Base-by-base conservation (phyloP, 2,888 invertebrate genomes). In the Epinotia bilunana region DNA sequence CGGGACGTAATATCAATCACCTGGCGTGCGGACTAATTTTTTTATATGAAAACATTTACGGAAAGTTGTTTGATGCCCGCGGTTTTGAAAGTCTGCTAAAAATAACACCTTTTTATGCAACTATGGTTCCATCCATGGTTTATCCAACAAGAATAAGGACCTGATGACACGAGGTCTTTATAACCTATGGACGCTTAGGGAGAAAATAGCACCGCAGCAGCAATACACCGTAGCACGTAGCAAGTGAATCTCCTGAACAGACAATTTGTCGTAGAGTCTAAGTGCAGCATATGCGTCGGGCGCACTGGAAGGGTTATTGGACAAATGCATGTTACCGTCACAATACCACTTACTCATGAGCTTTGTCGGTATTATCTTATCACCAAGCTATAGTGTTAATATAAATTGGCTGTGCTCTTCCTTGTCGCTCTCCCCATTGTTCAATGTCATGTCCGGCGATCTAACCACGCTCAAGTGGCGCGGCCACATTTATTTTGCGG, bases 1-100 rank as follows among this genome's bases (percentile, higher is more conserved):
- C 53, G 65, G 76, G 60, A 69, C 61, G 61, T 72, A 71, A 73
- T 74, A 69, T 64, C 69, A 70, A 72, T 76, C 76, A 76, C 76
- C 76, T 76, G 76, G 69, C 69, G 61, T 60, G 23, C 60, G 60
- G 53, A 55, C 28, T 70, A 53, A 49, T 74, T 60, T 64, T 33
- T 64, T 68, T 73, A 43, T 73, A 73, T 43, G 67, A 73, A 61
- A 39, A 67, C 39, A 53, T 73, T 67, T 23, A 23, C 28, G 28
- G 57, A 46, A n/a, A 28, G 20, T 4, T 55, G 33, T 53, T 57
- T 57, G 16, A 18, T n/a, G 23, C 23, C 13, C n/a, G 28, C 7
- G 16, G 4, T 6, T 63, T 46, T 23, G 6, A 16, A 16, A 13
- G 6, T 13, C 53, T 53, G 6, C 4, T 53, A n/a, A 53, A 53